Base-by-base conservation (phyloP, 1,140 invertebrate genomes). In the Cydia strobilella region DNA sequence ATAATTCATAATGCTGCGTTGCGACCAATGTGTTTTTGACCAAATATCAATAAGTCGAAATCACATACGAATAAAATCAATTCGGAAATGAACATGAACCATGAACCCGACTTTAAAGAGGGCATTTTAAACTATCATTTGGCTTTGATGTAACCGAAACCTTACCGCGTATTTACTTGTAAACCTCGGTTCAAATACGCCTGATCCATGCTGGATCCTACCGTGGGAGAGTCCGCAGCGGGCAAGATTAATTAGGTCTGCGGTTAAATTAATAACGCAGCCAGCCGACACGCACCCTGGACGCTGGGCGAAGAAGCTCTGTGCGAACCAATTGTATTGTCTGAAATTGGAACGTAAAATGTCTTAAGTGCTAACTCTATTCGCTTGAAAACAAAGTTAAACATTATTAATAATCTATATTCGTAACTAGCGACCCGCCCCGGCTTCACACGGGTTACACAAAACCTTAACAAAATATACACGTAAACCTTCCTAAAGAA, bases 231-330 rank as follows among this genome's bases (percentile, higher is more conserved):
- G 81, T 83, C 82, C 84, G 69, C 87, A 87, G 75, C 83, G 84
- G 86, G 82, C 82, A 81, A 89, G 86, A 90, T 90, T 89, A 89
- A 89, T 90, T 90, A 88, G 84, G 86, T 81, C 81, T 81, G 82
- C 75, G 87, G 87, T 85, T 85, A 84, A 87, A 89, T 90, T 90
- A 90, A 90, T 90, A 90, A 84, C 83, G 74, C 75, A 73, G 75
- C 79, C 75, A 73, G 75, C 79, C 78, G 79, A 79, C 80, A 81
- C 82, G 81, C 77, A 76, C 79, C 80, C 79, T 77, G 75, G 75
- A 75, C 80, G 76, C 76, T 79, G 76, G 54, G 10, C 54, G 20
- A 18, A n/a, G 54, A 12, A 20, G 54, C 54, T 7, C 18, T 23
- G 54, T 59, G 54, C 18, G 42, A 15, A 39, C 35, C 45, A 48